These are phyloP conservation scores for Saturnia pavonia DNA, from an alignment of 2,888 invertebrate species.

Conservation along the genomic window DNA sequence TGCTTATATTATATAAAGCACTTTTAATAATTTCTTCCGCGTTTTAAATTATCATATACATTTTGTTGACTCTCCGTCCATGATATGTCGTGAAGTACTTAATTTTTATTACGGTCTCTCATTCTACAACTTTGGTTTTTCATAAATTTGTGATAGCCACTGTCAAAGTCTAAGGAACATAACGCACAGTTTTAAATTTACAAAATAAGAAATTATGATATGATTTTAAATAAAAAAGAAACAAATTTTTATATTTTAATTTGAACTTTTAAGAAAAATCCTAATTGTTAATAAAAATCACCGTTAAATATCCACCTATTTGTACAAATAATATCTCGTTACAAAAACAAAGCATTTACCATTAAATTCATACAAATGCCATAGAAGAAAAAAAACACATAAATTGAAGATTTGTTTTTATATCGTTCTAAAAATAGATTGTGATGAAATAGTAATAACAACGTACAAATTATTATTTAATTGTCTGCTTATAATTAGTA, in stretches of 20 bases:
- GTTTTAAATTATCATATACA: conserved; percentile 30
- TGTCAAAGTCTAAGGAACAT: background rate
- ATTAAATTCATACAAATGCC: conserved; percentile 45
- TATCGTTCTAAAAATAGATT: conserved; percentile 38
- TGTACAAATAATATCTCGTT: conserved; percentile 34
- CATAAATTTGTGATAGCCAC: background rate
- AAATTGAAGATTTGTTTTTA: conserved; percentile 33
- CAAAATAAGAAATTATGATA: background rate
- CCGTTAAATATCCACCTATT: conserved; percentile 22
- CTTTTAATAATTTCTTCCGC: background rate
- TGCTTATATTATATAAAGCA: background rate
- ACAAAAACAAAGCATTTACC: conserved; percentile 51
- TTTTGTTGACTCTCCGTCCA: conserved; percentile 77
- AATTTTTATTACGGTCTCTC: conserved; percentile 62
- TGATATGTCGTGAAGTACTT: conserved; percentile 72
- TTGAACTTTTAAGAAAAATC: background rate
- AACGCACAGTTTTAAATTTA: background rate
- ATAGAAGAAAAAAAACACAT: conserved; percentile 43
- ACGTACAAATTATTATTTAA: conserved; percentile 70
- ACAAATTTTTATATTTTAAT: background rate
- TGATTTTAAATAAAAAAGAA: background rate
- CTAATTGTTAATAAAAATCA: conserved; percentile 2
- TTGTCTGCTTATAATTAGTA: conserved; percentile 70
- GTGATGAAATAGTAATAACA: conserved; percentile 64
- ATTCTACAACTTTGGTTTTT: conserved; percentile 16